A percentile compares a stretch with the other conserved stretches of the same genome.
Evolutionary conservation across 1,140 invertebrate genomes (phyloP).

Genomic region (Drosophila cardini): DNA sequence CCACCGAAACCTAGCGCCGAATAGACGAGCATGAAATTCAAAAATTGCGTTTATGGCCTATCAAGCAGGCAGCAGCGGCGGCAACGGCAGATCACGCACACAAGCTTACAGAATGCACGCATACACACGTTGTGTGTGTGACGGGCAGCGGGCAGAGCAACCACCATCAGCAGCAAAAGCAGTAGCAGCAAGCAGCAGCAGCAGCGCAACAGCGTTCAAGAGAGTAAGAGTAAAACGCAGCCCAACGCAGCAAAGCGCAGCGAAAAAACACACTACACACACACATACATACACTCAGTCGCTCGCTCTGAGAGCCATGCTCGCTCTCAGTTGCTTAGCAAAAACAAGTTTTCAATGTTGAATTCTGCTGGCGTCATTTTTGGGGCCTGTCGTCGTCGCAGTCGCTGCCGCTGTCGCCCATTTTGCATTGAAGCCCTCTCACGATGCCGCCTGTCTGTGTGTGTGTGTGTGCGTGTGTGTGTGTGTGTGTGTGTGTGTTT

Average conservation of each 20-base stretch:
- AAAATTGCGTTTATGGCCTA: constrained; percentile 84
- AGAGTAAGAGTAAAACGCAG: constrained; percentile 62
- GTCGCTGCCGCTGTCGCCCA: constrained; percentile 35
- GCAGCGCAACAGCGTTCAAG: constrained; percentile 58
- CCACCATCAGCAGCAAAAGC: constrained; percentile 43
- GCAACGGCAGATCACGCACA: constrained; percentile 43
- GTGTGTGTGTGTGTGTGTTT: constrained; percentile 45
- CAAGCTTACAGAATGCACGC: constrained; percentile 34
- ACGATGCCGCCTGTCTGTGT: constrained; percentile 19
- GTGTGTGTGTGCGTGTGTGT: constrained; percentile 20
- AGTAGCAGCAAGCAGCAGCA: constrained; percentile 37
- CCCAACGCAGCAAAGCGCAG: constrained; percentile 67
- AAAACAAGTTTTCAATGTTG: constrained; percentile 41
- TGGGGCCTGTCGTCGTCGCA: constrained; percentile 37
- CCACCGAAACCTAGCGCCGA: constrained; percentile 84
- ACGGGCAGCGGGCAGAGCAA: constrained; percentile 33
- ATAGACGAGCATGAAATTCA: constrained; percentile 80
- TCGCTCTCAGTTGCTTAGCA: constrained; percentile 14
- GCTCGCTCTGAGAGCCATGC: not conserved
- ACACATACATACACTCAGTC: constrained; percentile 1
- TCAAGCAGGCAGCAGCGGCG: constrained; percentile 51
- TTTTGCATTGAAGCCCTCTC: too few species aligned
- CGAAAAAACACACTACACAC: constrained; percentile 26
- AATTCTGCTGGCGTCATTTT: not conserved
- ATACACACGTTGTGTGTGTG: constrained; percentile 42